Base-by-base conservation (phyloP, 2,888 invertebrate genomes). In the Heliconius hortense region DNA sequence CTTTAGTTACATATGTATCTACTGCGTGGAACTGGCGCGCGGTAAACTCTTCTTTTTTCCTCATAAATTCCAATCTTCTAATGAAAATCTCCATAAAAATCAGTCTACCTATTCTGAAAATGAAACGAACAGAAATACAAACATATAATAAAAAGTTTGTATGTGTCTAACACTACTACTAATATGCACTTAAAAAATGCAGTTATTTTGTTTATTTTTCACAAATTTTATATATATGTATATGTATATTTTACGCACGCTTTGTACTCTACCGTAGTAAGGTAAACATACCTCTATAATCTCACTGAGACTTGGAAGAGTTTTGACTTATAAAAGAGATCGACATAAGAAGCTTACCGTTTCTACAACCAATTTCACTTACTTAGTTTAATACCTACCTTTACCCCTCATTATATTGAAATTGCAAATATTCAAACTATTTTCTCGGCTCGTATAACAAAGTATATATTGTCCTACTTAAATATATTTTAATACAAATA, bases 321-420 rank as follows among this genome's bases (percentile, higher is more conserved):
- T 31, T 39, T 72, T 21, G 48, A 64, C 28, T 72, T 64, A 73
- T 66, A 73, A 73, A 56, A 26, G 69, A 73, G 66, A 53, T 73
- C 53, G 56, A 66, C 26, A 56, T 66, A 66, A 66, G 73, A 24
- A 69, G 56, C 56, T 66, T 73, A 56, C 66, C 56, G 59, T 56
- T 69, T 56, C 56, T 66, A n/a, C 26, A 26, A 43, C 24, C 66
- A 28, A 66, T 73, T 66, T 73, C 21, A 48, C 48, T 48, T 21
- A 56, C 15, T 66, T 18, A 66, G 15, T 69, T 68, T 56, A 56
- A 69, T 56, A 31, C 31, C n/a, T 56, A n/a, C 8, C 21, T 56
- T 56, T 56, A 18, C 2, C 2, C 11, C 53, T 68, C 28, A 7
- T 67, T 28, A 53, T 56, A 8, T 35, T 56, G 13, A 24, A 56